These are phyloP conservation scores for Zaprionus camerounensis DNA, from an alignment of 1,140 invertebrate genomes.

Conservation along the genomic window DNA sequence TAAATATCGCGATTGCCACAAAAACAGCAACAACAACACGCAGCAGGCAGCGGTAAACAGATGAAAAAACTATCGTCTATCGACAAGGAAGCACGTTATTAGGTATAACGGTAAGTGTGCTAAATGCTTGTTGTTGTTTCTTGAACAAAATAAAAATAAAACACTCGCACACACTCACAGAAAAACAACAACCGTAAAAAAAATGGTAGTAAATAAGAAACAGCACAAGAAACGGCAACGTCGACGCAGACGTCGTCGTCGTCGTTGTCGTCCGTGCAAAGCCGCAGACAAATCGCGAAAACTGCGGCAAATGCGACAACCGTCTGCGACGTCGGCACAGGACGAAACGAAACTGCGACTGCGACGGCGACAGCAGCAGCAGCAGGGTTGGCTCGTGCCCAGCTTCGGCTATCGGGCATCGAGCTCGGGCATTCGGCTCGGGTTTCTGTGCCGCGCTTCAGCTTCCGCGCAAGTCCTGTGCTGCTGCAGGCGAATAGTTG, in stretches of 20 bases:
- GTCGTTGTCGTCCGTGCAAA: slow-evolving; percentile 43
- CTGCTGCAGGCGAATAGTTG: slow-evolving; percentile 22
- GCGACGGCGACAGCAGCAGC: slow-evolving; percentile 30
- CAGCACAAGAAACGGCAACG: slow-evolving; percentile 35
- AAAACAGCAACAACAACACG: slow-evolving; percentile 29
- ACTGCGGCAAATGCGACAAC: slow-evolving; percentile 30
- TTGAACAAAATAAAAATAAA: slow-evolving; percentile 19
- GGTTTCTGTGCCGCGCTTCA: slow-evolving; percentile 22
- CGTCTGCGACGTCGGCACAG: slow-evolving; percentile 31
- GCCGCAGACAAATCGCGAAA: slow-evolving; percentile 55
- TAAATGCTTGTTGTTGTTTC: slow-evolving; percentile 41
- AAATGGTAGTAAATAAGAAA: slow-evolving; percentile 31
- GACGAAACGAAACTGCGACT: slow-evolving; percentile 47
- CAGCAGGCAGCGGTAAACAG: slow-evolving; percentile 23
- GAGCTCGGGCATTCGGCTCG: background rate
- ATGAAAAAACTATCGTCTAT: slow-evolving; percentile 26
- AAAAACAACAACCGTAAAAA: slow-evolving; percentile 14
- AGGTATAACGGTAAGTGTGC: slow-evolving; percentile 62
- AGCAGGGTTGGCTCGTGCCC: slow-evolving; percentile 34
- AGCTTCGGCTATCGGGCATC: slow-evolving; percentile 7
- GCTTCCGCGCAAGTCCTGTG: slow-evolving; percentile 78
- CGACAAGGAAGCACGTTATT: slow-evolving; percentile 75
- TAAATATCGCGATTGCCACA: slow-evolving; percentile 34
- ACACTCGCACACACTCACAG: slow-evolving; percentile 15
- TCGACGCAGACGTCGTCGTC: slow-evolving; percentile 24